Conservation (phyloP, 35 echinoderm and acorn worm species). For the Lytechinus pictus region DNA sequence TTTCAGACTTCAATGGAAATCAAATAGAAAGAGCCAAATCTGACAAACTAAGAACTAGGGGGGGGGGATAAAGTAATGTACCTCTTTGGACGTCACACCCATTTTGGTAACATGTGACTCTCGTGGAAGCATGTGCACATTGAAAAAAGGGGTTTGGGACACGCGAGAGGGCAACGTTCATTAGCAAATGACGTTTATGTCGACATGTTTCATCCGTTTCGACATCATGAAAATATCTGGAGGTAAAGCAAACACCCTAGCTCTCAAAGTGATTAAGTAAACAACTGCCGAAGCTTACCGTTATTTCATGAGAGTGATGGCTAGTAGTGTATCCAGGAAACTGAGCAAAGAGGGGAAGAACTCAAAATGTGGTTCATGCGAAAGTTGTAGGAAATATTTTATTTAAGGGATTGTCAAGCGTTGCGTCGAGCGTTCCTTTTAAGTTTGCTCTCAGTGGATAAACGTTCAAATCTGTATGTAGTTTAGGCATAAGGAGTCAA, state of each 20-base stretch:
- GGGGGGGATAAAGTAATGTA: too few relatives aligned
- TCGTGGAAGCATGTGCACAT: background rate
- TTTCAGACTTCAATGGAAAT: background rate
- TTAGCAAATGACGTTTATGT: background rate
- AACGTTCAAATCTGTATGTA: too few relatives aligned
- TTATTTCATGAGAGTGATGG: background rate
- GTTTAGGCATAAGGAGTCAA: too few relatives aligned
- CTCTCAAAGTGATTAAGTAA: background rate
- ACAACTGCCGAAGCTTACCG: background rate
- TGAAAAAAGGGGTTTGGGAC: background rate
- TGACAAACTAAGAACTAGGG: too few relatives aligned
- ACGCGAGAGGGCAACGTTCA: background rate
- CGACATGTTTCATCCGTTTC: background rate
- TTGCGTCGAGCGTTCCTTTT: too few relatives aligned
- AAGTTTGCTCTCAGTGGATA: too few relatives aligned
- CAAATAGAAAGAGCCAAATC: background rate
- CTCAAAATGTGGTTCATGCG: too few relatives aligned
- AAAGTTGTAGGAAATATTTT: too few relatives aligned
- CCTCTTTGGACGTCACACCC: too few relatives aligned
- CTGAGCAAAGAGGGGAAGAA: too few relatives aligned
- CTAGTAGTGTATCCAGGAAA: too few relatives aligned
- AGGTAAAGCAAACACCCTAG: background rate
- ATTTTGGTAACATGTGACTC: background rate
- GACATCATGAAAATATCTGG: background rate
- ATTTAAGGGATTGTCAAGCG: too few relatives aligned